These are phyloP conservation scores for Marmota monax DNA, from an alignment of 2,113 vertebrate genomes.

Conservation along the genomic window DNA sequence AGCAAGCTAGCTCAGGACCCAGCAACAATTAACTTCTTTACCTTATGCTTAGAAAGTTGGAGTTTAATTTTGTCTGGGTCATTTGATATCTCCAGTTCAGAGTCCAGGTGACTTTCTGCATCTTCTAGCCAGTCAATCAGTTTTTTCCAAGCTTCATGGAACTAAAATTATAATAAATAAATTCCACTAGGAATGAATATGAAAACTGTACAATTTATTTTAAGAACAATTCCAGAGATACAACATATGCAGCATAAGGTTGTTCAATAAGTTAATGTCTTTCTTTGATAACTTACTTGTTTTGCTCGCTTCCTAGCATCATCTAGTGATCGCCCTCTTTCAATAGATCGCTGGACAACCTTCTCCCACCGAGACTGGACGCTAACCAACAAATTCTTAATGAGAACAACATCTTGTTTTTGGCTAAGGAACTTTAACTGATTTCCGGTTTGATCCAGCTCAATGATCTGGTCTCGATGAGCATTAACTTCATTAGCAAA, in stretches of 20 bases:
- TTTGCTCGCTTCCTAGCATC: constrained; percentile 98
- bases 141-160: constrained; percentile 99
- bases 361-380: constrained; percentile 99
- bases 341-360: constrained; percentile 97
- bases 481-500: constrained; percentile 99
- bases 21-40: constrained; percentile 72
- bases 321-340: constrained; percentile 95
- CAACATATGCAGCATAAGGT: not conserved
- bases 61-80: constrained; percentile 99
- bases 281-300: constrained; percentile 90
- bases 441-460: constrained; percentile 96
- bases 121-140: constrained; percentile 98
- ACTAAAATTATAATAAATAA: constrained; percentile 87
- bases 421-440: constrained; percentile 98
- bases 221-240: not conserved
- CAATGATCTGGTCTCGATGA: constrained; percentile 97
- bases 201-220: not conserved
- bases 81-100: constrained; percentile 98
- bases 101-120: constrained; percentile 96
- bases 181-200: not conserved
- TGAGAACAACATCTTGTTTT: constrained; percentile 98
- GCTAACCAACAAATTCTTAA: constrained; percentile 98
- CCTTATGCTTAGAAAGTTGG: constrained; percentile 98
- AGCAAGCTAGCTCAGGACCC: not conserved
- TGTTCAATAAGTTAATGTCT: not conserved